Conservation (phyloP, 2,888 invertebrate species). For the Eristalis tenax region DNA sequence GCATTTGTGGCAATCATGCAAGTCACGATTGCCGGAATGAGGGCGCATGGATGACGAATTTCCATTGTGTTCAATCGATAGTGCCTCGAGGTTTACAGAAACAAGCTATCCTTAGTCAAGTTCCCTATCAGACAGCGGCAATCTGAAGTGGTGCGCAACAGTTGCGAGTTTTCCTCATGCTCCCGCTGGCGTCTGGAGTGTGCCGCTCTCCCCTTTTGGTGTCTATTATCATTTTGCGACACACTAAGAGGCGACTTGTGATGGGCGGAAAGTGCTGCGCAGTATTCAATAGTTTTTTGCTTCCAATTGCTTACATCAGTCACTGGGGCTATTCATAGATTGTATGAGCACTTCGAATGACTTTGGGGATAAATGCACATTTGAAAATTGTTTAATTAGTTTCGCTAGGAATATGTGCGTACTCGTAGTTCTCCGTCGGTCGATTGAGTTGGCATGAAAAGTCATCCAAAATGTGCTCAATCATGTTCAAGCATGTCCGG, state of each 20-base stretch:
- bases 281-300: conserved; percentile 29
- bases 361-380: not conserved
- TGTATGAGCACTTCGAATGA: not conserved
- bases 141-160: conserved; percentile 37
- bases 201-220: conserved; percentile 15
- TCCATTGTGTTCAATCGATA: conserved; percentile 23
- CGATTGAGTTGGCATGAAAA: not conserved
- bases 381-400: not conserved
- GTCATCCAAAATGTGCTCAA: too few species aligned
- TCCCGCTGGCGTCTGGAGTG: not conserved
- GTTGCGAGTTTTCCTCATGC: conserved; percentile 30
- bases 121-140: not conserved
- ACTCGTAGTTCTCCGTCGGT: not conserved
- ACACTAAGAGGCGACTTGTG: not conserved
- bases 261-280: conserved; percentile 33
- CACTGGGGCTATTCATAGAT: conserved; percentile 24
- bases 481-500: not conserved
- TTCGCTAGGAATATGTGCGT: not conserved
- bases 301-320: conserved; percentile 21
- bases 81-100: not conserved
- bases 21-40: conserved; percentile 3
- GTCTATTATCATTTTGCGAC: conserved; percentile 10
- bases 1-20: not conserved
- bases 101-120: not conserved
- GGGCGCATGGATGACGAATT: not conserved